Conservation (phyloP, 2,888 invertebrate genomes). For the Acanthococcus lagerstroemiae region DNA sequence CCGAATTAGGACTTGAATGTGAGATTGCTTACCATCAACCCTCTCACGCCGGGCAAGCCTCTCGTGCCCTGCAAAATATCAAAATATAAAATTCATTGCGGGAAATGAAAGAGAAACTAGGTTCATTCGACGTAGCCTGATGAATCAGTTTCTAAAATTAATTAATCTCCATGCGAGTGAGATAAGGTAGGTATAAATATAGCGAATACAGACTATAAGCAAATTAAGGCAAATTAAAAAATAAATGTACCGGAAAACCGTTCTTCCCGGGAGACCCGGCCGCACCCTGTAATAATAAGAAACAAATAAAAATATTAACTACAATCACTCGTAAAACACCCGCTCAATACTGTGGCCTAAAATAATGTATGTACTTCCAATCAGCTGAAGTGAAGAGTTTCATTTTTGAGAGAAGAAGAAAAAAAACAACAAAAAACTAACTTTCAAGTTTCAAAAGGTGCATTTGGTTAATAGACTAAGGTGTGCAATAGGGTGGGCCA, state of each 20-base stretch:
- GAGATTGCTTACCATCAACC: slow-evolving; percentile 56
- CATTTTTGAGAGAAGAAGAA: too few relatives aligned
- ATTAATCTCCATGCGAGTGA: too few relatives aligned
- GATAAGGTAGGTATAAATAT: background rate
- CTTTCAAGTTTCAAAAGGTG: too few relatives aligned
- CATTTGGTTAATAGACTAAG: too few relatives aligned
- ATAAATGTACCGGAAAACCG: slow-evolving; percentile 70
- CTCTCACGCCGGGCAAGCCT: slow-evolving; percentile 64
- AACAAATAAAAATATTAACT: slow-evolving; percentile 28
- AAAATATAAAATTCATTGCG: background rate
- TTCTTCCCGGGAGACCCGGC: slow-evolving; percentile 74
- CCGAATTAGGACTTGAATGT: background rate
- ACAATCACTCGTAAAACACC: background rate
- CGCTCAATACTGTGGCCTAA: too few relatives aligned
- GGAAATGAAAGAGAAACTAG: slow-evolving; percentile 21
- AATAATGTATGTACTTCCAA: too few relatives aligned
- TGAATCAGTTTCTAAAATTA: too few relatives aligned
- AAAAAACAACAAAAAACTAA: too few relatives aligned
- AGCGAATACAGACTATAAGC: background rate
- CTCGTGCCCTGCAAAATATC: slow-evolving; percentile 54
- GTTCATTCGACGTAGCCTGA: too few relatives aligned
- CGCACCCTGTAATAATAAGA: slow-evolving; percentile 55
- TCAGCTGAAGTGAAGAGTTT: too few relatives aligned
- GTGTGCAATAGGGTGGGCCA: too few relatives aligned
- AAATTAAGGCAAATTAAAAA: background rate